phyloP scores from a whole-genome alignment of 2,797 vertebrate species.

The Danionella dracula region DNA sequence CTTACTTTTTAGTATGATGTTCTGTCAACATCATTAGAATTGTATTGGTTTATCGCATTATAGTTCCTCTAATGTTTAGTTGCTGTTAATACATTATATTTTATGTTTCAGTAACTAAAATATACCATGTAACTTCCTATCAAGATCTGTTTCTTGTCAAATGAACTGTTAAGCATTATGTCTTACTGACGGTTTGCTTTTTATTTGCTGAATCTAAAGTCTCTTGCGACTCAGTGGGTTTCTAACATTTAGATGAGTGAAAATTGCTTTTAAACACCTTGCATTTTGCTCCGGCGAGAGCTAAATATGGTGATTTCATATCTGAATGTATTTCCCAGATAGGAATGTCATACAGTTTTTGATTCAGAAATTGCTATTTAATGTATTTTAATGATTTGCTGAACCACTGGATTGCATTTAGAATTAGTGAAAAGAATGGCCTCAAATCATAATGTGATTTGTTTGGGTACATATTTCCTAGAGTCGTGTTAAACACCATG shows the following conservation, averaged over 20 bases:
- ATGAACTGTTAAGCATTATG: background rate
- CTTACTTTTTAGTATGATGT: too few relatives aligned
- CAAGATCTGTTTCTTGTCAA: background rate
- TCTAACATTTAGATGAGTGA: background rate
- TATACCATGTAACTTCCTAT: background rate
- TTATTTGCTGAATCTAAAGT: background rate
- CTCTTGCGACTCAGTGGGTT: background rate
- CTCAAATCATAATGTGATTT: conserved; percentile 8
- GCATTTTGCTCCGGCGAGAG: background rate
- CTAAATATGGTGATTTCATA: background rate
- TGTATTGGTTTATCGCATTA: too few relatives aligned
- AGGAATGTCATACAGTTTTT: background rate
- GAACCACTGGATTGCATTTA: background rate
- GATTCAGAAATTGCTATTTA: conserved; percentile 1
- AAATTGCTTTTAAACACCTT: background rate
- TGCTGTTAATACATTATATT: background rate
- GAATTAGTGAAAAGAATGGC: background rate
- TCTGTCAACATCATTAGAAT: too few relatives aligned
- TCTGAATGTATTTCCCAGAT: conserved; percentile 2
- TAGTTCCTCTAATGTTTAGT: background rate
- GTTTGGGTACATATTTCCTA: conserved; percentile 11
- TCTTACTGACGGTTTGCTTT: too few relatives aligned
- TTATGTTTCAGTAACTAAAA: background rate
- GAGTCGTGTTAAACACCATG: conserved; percentile 29
- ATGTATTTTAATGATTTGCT: background rate